These are phyloP conservation scores for Trigoniulus corallinus DNA, from an alignment of 1,140 invertebrate species.

Conservation along the genomic window DNA sequence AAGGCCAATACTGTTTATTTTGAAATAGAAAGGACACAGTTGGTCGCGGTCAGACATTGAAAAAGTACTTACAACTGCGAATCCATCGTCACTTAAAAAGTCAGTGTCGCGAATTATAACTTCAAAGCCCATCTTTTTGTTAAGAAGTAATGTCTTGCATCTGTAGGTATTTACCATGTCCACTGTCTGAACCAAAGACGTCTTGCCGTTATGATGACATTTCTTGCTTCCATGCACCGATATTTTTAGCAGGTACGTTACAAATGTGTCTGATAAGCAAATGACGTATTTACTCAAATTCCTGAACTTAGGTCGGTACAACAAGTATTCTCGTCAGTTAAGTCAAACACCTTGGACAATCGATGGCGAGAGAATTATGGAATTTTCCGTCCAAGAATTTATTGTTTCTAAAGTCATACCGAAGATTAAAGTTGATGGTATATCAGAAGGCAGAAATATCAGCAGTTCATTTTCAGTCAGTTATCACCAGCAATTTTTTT, in stretches of 20 bases:
- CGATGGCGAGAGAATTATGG: constrained; percentile 57
- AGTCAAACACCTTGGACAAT: constrained; percentile 91
- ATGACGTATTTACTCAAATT: background rate
- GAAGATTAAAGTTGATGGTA: constrained; percentile 34
- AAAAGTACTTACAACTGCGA: constrained; percentile 18
- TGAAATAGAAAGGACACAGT: constrained; percentile 13
- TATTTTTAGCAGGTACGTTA: constrained; percentile 15
- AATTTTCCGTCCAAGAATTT: constrained; percentile 78
- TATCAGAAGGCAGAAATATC: background rate
- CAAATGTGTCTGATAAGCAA: background rate
- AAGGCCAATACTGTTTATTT: background rate
- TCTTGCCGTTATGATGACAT: constrained; percentile 18
- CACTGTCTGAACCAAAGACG: constrained; percentile 13
- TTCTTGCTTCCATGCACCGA: constrained; percentile 19
- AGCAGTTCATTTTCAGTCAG: background rate
- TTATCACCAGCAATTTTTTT: constrained; percentile 4
- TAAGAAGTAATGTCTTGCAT: background rate
- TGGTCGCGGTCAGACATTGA: constrained; percentile 22
- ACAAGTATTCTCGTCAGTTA: constrained; percentile 67
- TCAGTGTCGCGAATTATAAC: constrained; percentile 10
- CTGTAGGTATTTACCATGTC: constrained; percentile 15
- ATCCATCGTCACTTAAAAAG: constrained; percentile 18
- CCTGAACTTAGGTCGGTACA: constrained; percentile 48
- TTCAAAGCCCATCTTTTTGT: background rate
- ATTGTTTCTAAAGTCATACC: constrained; percentile 43